Evolutionary conservation across 2,797 vertebrate genomes (phyloP).

Genomic region (Typhlichthys eigenmanni): DNA sequence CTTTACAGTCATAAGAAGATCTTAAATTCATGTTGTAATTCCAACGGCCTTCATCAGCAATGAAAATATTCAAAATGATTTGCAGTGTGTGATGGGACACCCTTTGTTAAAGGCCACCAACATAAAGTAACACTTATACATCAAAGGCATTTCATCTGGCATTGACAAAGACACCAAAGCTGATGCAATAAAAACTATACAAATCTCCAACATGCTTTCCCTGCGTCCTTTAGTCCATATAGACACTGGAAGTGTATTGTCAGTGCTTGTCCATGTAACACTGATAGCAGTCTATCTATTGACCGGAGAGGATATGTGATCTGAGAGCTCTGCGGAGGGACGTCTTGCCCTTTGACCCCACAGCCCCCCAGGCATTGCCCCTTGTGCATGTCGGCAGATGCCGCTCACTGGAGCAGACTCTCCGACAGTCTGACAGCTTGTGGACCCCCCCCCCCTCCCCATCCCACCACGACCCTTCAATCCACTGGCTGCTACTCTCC

Average conservation of each 20-base stretch:
- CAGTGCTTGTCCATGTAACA: slow-evolving; percentile 51
- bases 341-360: slow-evolving; percentile 66
- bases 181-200: slow-evolving; percentile 10
- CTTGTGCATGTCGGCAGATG: slow-evolving; percentile 69
- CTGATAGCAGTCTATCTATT: slow-evolving; percentile 71
- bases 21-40: background rate
- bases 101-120: too few species aligned
- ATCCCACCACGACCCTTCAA: background rate
- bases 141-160: slow-evolving; percentile 2
- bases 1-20: background rate
- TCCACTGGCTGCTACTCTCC: too few species aligned
- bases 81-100: background rate
- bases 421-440: slow-evolving; percentile 72
- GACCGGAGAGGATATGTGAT: slow-evolving; percentile 73
- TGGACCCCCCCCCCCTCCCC: slow-evolving; percentile 16
- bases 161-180: background rate
- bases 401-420: slow-evolving; percentile 72
- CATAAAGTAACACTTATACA: background rate
- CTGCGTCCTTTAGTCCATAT: slow-evolving; percentile 36
- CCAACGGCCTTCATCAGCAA: too few species aligned
- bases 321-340: slow-evolving; percentile 60
- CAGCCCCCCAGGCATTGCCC: slow-evolving; percentile 65
- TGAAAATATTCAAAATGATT: too few species aligned
- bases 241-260: slow-evolving; percentile 46
- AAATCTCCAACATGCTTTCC: slow-evolving; percentile 33